Evolutionary conservation across 2,888 invertebrate species (phyloP).

Genomic region (Phrixothrix hirtus): DNA sequence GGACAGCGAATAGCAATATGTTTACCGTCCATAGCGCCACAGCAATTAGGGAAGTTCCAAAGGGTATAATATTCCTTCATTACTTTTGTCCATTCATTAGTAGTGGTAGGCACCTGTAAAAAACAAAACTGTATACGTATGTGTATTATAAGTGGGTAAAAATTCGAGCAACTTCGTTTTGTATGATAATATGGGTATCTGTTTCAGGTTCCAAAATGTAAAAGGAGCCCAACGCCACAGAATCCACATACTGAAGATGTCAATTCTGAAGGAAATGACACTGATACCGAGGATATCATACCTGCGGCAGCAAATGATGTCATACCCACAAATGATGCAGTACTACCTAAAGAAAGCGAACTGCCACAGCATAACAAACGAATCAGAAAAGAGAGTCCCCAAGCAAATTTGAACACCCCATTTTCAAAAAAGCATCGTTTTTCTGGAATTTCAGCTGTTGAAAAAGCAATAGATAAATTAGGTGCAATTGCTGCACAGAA

Average conservation of each 20-base stretch:
- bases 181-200: neutral
- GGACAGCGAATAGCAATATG: too few relatives aligned
- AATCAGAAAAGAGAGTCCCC: neutral
- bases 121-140: neutral
- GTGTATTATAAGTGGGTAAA: too few relatives aligned
- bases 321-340: too few relatives aligned
- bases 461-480: constrained; percentile 1
- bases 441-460: constrained; percentile 1
- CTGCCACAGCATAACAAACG: too few relatives aligned
- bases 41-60: too few relatives aligned
- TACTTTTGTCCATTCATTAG: neutral
- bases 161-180: too few relatives aligned
- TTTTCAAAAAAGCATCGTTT: neutral
- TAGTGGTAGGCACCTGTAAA: neutral
- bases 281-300: neutral
- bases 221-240: neutral
- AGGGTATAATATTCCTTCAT: neutral
- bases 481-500: neutral
- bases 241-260: neutral
- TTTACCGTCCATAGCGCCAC: too few relatives aligned
- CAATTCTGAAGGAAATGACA: neutral
- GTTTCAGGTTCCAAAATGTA: constrained; percentile 1
- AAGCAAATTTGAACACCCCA: neutral
- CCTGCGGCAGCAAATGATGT: neutral
- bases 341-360: too few relatives aligned